Evolutionary conservation across 2,888 invertebrate species (phyloP).

Genomic region (Platynereis dumerilii): DNA sequence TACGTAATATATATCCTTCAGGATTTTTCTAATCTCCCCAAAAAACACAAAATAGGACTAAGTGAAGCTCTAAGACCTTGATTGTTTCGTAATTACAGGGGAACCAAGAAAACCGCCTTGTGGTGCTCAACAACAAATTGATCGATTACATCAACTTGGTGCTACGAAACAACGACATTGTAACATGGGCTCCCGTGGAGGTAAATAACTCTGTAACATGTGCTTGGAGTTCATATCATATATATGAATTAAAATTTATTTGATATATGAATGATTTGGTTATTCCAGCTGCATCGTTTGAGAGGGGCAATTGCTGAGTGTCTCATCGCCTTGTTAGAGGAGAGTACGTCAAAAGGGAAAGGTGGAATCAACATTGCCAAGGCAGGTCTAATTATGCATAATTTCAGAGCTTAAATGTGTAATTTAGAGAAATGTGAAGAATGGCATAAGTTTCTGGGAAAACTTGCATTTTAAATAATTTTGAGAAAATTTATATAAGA

Average conservation of each 20-base stretch:
- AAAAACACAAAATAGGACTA: too few relatives aligned
- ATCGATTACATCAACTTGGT: conserved; percentile 35
- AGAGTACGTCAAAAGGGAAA: conserved; percentile 9
- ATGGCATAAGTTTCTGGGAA: too few relatives aligned
- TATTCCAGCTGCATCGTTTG: neutral
- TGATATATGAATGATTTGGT: neutral
- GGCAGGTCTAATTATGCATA: conserved; percentile 2
- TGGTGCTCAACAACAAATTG: conserved; percentile 33
- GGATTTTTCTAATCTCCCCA: too few relatives aligned
- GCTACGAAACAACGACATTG: neutral
- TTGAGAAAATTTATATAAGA: too few relatives aligned
- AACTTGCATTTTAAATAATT: too few relatives aligned
- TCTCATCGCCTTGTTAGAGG: conserved; percentile 9
- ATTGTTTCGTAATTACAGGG: conserved; percentile 22
- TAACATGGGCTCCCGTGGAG: conserved; percentile 4
- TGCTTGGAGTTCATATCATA: neutral
- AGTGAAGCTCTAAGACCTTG: too few relatives aligned
- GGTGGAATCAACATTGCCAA: conserved; percentile 10
- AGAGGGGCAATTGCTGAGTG: conserved; percentile 9
- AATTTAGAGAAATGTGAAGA: too few relatives aligned
- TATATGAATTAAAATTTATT: neutral
- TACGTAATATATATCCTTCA: too few relatives aligned
- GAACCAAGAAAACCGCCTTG: conserved; percentile 33
- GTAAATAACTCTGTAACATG: neutral
- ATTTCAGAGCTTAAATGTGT: too few relatives aligned